Percentiles rank a stretch among this genome's conserved stretches.
Conservation (phyloP, 2,113 vertebrate species). For the Tamias sibiricus region DNA sequence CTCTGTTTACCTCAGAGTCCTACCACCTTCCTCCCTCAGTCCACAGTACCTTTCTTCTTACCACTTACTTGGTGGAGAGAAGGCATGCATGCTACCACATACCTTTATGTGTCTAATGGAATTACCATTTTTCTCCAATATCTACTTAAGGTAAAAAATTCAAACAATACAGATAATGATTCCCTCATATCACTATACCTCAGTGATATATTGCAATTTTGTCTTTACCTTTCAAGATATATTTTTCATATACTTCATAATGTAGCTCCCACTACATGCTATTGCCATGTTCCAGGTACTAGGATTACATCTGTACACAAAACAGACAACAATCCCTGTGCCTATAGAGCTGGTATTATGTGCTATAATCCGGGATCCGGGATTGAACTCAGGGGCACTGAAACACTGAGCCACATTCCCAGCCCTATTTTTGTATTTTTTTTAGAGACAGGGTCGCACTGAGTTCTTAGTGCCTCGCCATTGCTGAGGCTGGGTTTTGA, state of each 20-base stretch:
- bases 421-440: too few species aligned
- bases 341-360: not conserved
- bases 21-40: not conserved
- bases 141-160: slow-evolving; percentile 16
- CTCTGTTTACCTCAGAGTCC: not conserved
- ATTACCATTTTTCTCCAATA: not conserved
- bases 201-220: not conserved
- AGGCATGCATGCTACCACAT: not conserved
- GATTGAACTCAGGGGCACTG: too few species aligned
- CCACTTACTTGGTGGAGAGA: not conserved
- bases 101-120: not conserved
- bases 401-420: too few species aligned
- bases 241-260: not conserved
- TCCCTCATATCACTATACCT: not conserved
- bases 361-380: too few species aligned
- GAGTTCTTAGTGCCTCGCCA: too few species aligned
- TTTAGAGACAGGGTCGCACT: too few species aligned
- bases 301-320: slow-evolving; percentile 1
- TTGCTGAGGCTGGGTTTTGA: too few species aligned
- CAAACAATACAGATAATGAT: not conserved
- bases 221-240: not conserved
- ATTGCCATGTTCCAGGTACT: not conserved
- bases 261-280: too few species aligned
- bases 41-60: not conserved
- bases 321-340: not conserved